Evolutionary conservation across 2,888 invertebrate species (phyloP), one percentile per base, ranked within the genome.

Genomic region (Linnaemya tessellans): DNA sequence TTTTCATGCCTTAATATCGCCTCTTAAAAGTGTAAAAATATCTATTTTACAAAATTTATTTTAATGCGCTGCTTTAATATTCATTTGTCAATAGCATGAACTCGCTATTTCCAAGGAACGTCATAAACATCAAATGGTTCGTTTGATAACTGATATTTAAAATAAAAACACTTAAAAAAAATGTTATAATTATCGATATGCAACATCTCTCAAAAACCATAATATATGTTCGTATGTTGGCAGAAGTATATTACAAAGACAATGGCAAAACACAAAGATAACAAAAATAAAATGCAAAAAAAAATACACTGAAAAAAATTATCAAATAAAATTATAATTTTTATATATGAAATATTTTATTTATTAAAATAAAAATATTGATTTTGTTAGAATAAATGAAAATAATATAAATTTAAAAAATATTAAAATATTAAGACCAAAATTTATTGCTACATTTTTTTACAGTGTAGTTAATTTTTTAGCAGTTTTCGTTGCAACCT

Each of bases 141-240:
- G 3, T 0, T 18, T 70, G 79, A 82, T 85, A 85, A 65, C 79
- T 74, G 64, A 70, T 65, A 71, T 80, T 65, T 46, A 67, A 67
- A 65, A 30, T 4, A 54, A 70, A 82, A 75, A 85, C 81, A 79
- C 74, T 75, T 70, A 30, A 84, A 82, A n/a, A 80, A 85, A 85
- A 78, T 90, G 90, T 90, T 90, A 90, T 91, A 91, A 90, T 91
- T 91, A 90, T 90, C 90, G 90, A 73, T 89, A 90, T 90, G 90
- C 91, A 90, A 90, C 90, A 90, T 90, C 91, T 89, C 89, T 90
- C 88, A 88, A 90, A 49, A 46, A n/a, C 35, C 65, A 58, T 67
- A 80, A 58, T 65, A 71, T 49, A 38, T 30, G 64, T 41, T 43
- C 25, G 15, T 35, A n/a, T 20, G n/a, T 43, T 49, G 10, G 30